These are phyloP conservation scores for Exocentrus adspersus DNA, from an alignment of 2,888 invertebrate genomes.

Conservation along the genomic window DNA sequence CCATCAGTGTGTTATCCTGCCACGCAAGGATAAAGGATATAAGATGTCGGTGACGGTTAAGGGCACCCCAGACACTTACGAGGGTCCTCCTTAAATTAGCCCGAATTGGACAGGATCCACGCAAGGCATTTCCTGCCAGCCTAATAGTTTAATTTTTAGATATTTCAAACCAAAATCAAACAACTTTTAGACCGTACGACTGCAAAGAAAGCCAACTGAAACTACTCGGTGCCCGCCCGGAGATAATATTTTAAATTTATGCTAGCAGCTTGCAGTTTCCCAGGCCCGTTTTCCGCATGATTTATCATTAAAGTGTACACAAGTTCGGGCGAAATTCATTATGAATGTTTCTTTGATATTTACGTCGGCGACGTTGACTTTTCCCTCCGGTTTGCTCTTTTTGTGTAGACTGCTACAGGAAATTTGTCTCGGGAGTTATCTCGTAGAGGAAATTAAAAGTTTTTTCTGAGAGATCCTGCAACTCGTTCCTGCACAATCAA, in stretches of 20 bases:
- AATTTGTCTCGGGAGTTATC: conserved; percentile 14
- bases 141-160: not conserved
- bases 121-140: not conserved
- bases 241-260: too few species aligned
- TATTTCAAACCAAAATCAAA: not conserved
- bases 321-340: conserved; percentile 21
- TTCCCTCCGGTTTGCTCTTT: conserved; percentile 11
- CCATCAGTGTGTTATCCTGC: conserved; percentile 7
- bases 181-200: too few species aligned
- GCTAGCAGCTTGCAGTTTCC: not conserved
- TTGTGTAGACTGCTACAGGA: conserved; percentile 5
- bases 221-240: too few species aligned
- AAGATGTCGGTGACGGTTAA: conserved; percentile 5
- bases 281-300: conserved; percentile 10
- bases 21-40: not conserved
- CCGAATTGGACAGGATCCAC: not conserved
- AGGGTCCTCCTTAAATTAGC: not conserved
- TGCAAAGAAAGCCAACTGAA: too few species aligned
- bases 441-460: conserved; percentile 13
- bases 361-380: conserved; percentile 13
- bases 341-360: conserved; percentile 18
- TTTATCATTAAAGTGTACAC: conserved; percentile 19
- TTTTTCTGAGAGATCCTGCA: not conserved
- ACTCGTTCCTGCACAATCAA: not conserved
- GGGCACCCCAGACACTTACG: conserved; percentile 5